Conservation (phyloP, 2,113 vertebrate genomes). For the Plecturocebus donacophilus region DNA sequence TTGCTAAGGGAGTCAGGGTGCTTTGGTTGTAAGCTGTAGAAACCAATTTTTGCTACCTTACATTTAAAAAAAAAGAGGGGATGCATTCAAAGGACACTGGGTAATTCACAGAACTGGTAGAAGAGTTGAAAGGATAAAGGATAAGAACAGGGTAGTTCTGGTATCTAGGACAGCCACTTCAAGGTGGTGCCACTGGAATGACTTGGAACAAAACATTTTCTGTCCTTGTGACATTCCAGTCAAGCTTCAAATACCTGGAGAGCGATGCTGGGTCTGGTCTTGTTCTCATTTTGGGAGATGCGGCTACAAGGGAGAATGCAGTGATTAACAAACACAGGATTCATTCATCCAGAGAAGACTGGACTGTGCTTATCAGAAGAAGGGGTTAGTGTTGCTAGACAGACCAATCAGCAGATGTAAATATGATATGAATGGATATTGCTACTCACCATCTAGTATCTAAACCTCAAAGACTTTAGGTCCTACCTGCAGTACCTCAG, state of each 20-base stretch:
- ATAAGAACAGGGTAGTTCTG: no score
- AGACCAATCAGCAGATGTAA: background rate
- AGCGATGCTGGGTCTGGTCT: background rate
- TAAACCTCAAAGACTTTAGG: background rate
- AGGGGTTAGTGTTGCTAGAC: no score
- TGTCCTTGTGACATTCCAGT: background rate
- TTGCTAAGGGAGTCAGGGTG: background rate
- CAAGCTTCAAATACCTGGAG: background rate
- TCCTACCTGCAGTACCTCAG: background rate
- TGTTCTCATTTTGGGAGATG: background rate
- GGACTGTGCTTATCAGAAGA: background rate
- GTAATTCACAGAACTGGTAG: background rate
- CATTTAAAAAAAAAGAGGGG: background rate
- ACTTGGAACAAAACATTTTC: background rate
- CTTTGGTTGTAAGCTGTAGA: background rate
- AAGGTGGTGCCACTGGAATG: background rate
- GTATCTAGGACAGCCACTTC: background rate
- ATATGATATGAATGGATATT: background rate
- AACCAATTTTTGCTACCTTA: background rate
- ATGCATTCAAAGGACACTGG: background rate
- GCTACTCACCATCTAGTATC: background rate
- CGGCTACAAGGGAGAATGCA: fast-evolving
- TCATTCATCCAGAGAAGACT: background rate
- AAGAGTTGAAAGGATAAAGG: background rate
- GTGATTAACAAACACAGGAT: background rate